Conservation (phyloP, 1,140 invertebrate genomes). For the Formica selysi region DNA sequence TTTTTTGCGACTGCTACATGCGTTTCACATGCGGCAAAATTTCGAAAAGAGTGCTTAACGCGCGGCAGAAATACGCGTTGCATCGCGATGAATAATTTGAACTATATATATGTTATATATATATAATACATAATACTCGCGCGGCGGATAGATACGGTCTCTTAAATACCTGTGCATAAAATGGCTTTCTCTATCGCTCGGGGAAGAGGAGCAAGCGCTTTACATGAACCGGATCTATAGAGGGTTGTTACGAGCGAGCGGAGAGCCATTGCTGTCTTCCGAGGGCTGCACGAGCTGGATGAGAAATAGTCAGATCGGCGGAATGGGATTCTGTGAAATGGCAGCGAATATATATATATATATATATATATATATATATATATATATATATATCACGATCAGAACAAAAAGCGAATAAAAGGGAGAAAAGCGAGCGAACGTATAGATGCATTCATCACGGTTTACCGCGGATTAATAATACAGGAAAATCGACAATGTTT, state of each 20-base stretch:
- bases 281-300: conserved; percentile 25
- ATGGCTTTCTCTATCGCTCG: conserved; percentile 30
- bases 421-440: neutral
- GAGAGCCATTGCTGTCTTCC: conserved; percentile 31
- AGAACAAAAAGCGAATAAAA: conserved; percentile 28
- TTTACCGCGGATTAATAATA: conserved; percentile 40
- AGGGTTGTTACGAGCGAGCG: conserved; percentile 44
- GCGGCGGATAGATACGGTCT: conserved; percentile 2
- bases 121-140: too few relatives aligned
- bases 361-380: conserved; percentile 30
- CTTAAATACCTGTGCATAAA: conserved; percentile 55
- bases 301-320: conserved; percentile 51
- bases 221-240: conserved; percentile 28
- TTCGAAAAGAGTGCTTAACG: conserved; percentile 24
- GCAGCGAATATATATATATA: conserved; percentile 4
- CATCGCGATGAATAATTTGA: conserved; percentile 29
- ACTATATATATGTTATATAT: neutral
- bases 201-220: conserved; percentile 40
- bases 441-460: neutral
- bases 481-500: neutral
- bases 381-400: conserved; percentile 21
- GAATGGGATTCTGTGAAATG: conserved; percentile 40
- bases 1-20: neutral
- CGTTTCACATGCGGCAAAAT: conserved; percentile 9
- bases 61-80: conserved; percentile 12